Conservation (phyloP, 2,888 invertebrate species). For the Coremacera marginata region DNA sequence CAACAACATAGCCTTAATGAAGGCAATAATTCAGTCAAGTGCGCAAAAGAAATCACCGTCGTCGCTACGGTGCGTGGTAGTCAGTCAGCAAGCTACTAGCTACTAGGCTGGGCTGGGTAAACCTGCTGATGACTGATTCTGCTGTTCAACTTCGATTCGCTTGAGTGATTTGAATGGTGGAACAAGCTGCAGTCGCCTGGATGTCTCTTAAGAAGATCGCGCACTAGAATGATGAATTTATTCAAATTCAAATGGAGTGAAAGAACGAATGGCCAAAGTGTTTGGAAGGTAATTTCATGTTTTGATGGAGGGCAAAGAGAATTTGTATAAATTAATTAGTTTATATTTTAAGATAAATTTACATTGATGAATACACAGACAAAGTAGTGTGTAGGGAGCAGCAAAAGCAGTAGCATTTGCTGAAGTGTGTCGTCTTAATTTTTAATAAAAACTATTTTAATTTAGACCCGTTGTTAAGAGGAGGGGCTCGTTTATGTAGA, state of each 20-base stretch:
- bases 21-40: conserved; percentile 44
- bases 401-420: too few relatives aligned
- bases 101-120: background rate
- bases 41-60: background rate
- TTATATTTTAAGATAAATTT: conserved; percentile 30
- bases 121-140: conserved; percentile 2
- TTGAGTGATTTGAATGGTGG: conserved; percentile 29
- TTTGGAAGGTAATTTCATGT: background rate
- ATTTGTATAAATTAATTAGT: conserved; percentile 27
- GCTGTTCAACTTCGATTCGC: conserved; percentile 21
- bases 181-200: background rate
- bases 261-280: background rate
- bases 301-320: background rate
- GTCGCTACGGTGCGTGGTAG: background rate
- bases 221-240: background rate
- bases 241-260: conserved; percentile 18
- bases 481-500: too few relatives aligned
- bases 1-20: conserved; percentile 45
- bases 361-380: conserved; percentile 2
- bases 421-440: too few relatives aligned
- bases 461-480: too few relatives aligned
- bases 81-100: background rate
- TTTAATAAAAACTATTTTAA: too few relatives aligned
- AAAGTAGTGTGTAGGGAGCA: too few relatives aligned
- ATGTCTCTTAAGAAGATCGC: background rate